Conservation (phyloP, 1,140 invertebrate species). For the Harlomillsia oculata region DNA sequence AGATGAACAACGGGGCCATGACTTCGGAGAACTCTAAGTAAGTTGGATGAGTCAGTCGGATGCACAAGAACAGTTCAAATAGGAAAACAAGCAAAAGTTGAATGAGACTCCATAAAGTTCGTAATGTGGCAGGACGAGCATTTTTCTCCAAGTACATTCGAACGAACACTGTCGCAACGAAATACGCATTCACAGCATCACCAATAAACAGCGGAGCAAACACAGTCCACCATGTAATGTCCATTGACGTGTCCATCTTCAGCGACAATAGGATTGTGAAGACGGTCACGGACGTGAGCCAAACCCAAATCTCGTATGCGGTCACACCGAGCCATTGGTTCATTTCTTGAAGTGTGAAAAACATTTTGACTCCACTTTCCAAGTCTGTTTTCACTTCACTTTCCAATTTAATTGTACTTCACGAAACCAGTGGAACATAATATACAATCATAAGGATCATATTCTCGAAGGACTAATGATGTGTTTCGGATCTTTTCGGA, state of each 20-base stretch:
- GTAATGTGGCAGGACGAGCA: constrained; percentile 52
- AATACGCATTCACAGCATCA: constrained; percentile 85
- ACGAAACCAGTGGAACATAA: no score
- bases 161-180: constrained; percentile 87
- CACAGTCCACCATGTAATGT: constrained; percentile 57
- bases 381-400: no score
- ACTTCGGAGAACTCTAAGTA: constrained; percentile 82
- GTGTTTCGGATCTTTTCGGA: no score
- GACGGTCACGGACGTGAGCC: constrained; percentile 67
- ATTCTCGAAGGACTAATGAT: no score
- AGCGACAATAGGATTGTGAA: constrained; percentile 74
- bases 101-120: constrained; percentile 75
- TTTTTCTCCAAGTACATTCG: constrained; percentile 68
- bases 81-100: constrained; percentile 76
- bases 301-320: constrained; percentile 85
- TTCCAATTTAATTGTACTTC: no score
- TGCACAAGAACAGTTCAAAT: constrained; percentile 84
- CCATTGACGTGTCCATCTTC: constrained; percentile 40
- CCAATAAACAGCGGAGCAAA: constrained; percentile 83
- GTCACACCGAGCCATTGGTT: constrained; percentile 85
- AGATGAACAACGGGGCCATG: constrained; percentile 79
- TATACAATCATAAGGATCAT: no score
- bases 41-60: constrained; percentile 69
- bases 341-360: constrained; percentile 78
- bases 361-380: no score